Conservation (phyloP, 2,113 vertebrate species). For the Nannospalax galili region DNA sequence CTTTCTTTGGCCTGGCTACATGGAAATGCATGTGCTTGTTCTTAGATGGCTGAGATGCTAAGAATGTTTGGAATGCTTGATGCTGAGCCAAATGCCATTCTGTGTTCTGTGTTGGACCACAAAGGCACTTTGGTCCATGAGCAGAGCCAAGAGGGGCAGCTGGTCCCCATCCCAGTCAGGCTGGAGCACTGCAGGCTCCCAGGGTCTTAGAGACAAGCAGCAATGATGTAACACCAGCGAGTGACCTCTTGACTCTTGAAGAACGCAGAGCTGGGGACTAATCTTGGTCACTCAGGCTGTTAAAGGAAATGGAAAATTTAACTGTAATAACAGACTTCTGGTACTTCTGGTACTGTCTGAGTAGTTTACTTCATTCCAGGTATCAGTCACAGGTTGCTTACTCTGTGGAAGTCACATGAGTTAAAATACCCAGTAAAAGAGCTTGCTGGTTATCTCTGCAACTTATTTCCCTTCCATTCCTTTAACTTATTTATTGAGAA, state of each 20-base stretch:
- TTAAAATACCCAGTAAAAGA: neutral
- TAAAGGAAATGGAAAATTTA: constrained; percentile 50
- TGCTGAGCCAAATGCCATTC: neutral
- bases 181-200: neutral
- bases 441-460: neutral
- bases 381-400: neutral
- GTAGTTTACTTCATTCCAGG: neutral
- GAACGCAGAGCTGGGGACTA: constrained; percentile 2
- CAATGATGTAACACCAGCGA: neutral
- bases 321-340: neutral
- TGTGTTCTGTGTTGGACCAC: rapidly evolving
- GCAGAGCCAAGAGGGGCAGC: neutral
- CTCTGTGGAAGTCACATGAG: neutral
- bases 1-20: neutral
- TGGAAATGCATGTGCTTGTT: neutral
- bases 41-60: neutral
- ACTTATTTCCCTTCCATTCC: neutral
- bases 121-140: rapidly evolving
- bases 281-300: neutral
- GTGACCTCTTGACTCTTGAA: constrained; percentile 40
- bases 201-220: neutral
- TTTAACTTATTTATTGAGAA: neutral
- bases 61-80: neutral
- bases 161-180: neutral
- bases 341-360: neutral